Evolutionary conservation across 2,113 vertebrate species (phyloP).

Genomic region (Petaurus breviceps): DNA sequence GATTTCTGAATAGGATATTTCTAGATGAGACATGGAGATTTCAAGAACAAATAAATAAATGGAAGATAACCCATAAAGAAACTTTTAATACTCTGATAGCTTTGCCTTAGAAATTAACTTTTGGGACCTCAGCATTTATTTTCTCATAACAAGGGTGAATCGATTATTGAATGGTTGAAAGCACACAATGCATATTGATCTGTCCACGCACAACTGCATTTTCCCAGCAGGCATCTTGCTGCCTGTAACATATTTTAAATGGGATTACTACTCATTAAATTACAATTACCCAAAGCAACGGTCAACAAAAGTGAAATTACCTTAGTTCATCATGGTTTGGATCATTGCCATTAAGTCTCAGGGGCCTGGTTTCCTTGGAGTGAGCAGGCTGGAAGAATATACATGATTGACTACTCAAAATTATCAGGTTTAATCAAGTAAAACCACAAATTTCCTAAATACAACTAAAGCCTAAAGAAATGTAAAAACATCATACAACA

Average conservation of each 20-base stretch:
- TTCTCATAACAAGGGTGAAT: constrained; percentile 86
- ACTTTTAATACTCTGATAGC: constrained; percentile 80
- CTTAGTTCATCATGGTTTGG: constrained; percentile 80
- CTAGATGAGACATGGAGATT: constrained; percentile 68
- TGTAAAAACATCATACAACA: constrained; percentile 33
- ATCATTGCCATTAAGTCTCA: constrained; percentile 73
- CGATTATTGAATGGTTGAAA: constrained; percentile 84
- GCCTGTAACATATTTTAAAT: constrained; percentile 83
- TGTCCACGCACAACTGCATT: constrained; percentile 77
- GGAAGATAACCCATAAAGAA: constrained; percentile 72
- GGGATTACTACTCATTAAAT: constrained; percentile 85
- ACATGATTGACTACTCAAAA: constrained; percentile 65
- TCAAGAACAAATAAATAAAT: constrained; percentile 69
- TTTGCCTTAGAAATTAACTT: constrained; percentile 83
- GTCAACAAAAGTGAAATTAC: constrained; percentile 82
- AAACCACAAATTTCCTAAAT: constrained; percentile 57
- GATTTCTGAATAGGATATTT: constrained; percentile 50
- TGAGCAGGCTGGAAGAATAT: constrained; percentile 70
- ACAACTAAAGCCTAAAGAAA: constrained; percentile 61
- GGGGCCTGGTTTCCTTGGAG: constrained; percentile 50
- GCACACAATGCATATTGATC: constrained; percentile 85
- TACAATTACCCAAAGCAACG: constrained; percentile 81
- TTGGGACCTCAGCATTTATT: constrained; percentile 82
- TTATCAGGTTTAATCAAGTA: constrained; percentile 65
- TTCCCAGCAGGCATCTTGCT: constrained; percentile 81